phyloP scores from a whole-genome alignment of 2,797 vertebrate genomes.

The Scomberomorus guttatus region DNA sequence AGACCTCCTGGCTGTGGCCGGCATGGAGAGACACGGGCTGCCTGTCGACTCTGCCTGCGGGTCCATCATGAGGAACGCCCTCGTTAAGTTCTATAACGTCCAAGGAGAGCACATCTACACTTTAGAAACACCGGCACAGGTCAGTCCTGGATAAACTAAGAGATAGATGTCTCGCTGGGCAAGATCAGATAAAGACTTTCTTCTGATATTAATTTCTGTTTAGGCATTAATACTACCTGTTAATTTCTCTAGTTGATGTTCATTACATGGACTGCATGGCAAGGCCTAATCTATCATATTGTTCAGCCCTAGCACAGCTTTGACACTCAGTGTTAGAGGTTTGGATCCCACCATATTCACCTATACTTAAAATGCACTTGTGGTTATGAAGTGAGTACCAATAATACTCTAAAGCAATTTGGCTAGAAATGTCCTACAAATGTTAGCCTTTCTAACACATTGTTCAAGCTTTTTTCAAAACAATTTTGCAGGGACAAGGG shows the following conservation, averaged over 20 bases:
- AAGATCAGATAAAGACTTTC: neutral
- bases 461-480: too few relatives aligned
- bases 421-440: too few relatives aligned
- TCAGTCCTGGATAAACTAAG: conserved; percentile 58
- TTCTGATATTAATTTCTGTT: too few relatives aligned
- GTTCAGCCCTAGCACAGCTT: neutral
- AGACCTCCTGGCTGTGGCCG: conserved; percentile 96
- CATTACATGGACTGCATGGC: too few relatives aligned
- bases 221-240: too few relatives aligned
- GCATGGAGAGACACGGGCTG: conserved; percentile 93
- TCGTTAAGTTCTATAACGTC: conserved; percentile 98
- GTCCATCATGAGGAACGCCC: conserved; percentile 91
- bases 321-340: neutral
- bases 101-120: conserved; percentile 98
- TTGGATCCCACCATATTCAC: neutral
- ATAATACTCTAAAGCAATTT: too few relatives aligned
- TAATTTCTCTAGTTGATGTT: too few relatives aligned
- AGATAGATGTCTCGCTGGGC: neutral
- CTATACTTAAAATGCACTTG: too few relatives aligned
- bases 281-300: neutral
- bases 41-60: conserved; percentile 87
- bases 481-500: too few relatives aligned
- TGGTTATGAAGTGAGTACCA: too few relatives aligned
- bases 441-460: too few relatives aligned
- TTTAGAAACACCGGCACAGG: conserved; percentile 97